Conservation (phyloP, 2,113 vertebrate species). For the Odocoileus hemionus region DNA sequence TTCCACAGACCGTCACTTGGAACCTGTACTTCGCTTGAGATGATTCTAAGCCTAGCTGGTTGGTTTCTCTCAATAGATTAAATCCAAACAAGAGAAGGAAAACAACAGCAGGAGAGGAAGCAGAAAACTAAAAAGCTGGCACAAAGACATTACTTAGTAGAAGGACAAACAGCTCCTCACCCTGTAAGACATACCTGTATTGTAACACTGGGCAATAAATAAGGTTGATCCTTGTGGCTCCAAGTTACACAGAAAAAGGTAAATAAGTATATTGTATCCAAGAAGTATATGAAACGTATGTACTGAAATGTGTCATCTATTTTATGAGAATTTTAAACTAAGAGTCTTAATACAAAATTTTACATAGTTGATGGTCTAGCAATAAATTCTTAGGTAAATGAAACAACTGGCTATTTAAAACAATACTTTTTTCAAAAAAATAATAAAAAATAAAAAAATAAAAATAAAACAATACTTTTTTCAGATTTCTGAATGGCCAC, state of each 20-base stretch:
- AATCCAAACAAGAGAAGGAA: neutral
- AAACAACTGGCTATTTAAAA: neutral
- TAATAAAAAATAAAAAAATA: too few relatives aligned
- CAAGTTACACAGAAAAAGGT: neutral
- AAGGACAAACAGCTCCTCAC: neutral
- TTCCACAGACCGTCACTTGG: neutral
- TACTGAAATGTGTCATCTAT: neutral
- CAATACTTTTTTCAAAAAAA: neutral
- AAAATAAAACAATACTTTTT: neutral
- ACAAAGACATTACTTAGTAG: neutral
- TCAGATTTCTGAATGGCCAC: neutral
- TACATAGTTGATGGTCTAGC: neutral
- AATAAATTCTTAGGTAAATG: neutral
- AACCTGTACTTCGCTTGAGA: neutral
- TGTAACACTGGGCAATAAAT: neutral
- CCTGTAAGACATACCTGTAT: neutral
- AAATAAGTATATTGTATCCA: neutral
- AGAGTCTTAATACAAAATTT: constrained; percentile 18
- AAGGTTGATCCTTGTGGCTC: neutral
- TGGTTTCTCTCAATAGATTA: neutral
- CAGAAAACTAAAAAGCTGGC: neutral
- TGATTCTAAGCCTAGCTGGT: neutral
- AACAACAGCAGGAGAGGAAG: neutral
- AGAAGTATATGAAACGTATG: neutral
- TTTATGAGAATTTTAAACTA: neutral